Conservation (phyloP, 2,888 invertebrate species). For the Drosophila pseudotalamancana region DNA sequence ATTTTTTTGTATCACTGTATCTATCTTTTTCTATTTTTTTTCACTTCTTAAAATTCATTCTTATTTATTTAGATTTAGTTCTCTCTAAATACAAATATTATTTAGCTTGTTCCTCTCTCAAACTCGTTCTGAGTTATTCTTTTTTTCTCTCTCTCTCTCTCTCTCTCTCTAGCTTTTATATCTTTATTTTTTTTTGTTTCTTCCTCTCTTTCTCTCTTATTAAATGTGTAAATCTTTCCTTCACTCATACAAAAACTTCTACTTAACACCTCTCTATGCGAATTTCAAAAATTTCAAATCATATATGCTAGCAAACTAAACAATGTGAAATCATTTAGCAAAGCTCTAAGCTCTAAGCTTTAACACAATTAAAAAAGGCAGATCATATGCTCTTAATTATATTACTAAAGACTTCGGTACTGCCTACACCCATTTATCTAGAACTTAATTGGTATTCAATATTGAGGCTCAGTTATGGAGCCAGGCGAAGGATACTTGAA, state of each 20-base stretch:
- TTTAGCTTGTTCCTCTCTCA: too few species aligned
- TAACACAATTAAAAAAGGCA: neutral
- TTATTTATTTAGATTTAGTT: too few species aligned
- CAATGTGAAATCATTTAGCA: neutral
- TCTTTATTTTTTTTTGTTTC: neutral
- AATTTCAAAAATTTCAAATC: neutral
- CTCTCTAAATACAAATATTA: too few species aligned
- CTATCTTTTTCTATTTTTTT: too few species aligned
- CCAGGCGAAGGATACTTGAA: conserved; percentile 4
- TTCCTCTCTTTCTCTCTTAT: neutral
- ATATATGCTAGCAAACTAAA: neutral
- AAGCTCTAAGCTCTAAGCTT: neutral
- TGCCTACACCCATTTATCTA: neutral
- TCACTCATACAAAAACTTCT: too few species aligned
- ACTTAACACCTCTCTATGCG: neutral
- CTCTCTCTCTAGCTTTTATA: neutral
- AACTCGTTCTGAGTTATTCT: neutral
- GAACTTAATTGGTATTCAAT: conserved; percentile 17
- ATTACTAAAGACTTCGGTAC: neutral
- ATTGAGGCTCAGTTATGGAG: neutral
- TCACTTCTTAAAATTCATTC: too few species aligned
- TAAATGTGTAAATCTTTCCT: too few species aligned
- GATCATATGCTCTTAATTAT: neutral
- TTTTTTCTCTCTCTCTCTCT: neutral
- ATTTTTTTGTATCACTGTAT: too few species aligned